Conservation (phyloP, 2,113 vertebrate species). For the Maccullochella peelii region DNA sequence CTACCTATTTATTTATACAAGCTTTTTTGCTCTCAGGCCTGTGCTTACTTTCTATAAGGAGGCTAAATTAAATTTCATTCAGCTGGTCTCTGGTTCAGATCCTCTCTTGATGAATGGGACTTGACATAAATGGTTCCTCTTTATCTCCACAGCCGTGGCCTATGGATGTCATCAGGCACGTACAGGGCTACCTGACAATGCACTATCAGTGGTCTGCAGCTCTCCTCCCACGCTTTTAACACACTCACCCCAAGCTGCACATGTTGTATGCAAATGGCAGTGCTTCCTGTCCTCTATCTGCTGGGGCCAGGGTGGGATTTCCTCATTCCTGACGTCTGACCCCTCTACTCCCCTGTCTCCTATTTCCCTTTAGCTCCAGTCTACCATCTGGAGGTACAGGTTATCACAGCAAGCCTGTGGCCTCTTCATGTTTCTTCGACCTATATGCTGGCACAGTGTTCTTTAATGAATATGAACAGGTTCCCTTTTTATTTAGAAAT, state of each 20-base stretch:
- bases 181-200: slow-evolving; percentile 64
- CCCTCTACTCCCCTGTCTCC: slow-evolving; percentile 59
- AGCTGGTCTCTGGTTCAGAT: background rate
- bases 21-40: background rate
- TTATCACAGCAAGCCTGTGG: slow-evolving; percentile 57
- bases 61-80: background rate
- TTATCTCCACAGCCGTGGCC: slow-evolving; percentile 27
- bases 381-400: slow-evolving; percentile 68
- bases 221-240: slow-evolving; percentile 56
- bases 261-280: slow-evolving; percentile 64
- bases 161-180: slow-evolving; percentile 67
- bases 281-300: slow-evolving; percentile 75
- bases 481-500: slow-evolving; percentile 32
- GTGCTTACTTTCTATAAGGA: background rate
- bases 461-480: slow-evolving; percentile 28
- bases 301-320: slow-evolving; percentile 76
- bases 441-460: slow-evolving; percentile 15
- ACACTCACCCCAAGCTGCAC: slow-evolving; percentile 48
- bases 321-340: slow-evolving; percentile 76
- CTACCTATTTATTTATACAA: slow-evolving; percentile 19
- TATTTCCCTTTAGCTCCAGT: slow-evolving; percentile 47
- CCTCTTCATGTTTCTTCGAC: slow-evolving; percentile 39
- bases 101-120: slow-evolving; percentile 9
- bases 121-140: slow-evolving; percentile 24
- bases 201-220: slow-evolving; percentile 59